Evolutionary conservation across 2,888 invertebrate species (phyloP).

Genomic region (Eudemis profundana): DNA sequence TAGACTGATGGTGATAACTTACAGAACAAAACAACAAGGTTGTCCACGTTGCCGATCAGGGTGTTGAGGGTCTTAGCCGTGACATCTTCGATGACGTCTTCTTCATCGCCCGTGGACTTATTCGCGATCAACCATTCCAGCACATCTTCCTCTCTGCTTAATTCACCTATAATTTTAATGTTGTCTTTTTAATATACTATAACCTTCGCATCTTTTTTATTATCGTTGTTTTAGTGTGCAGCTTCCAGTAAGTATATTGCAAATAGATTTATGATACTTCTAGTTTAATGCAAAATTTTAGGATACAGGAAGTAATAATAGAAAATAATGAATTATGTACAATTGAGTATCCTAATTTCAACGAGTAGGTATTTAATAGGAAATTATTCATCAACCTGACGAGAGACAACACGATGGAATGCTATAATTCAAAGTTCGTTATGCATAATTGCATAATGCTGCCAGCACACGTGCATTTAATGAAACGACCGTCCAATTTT

Average conservation of each 20-base stretch:
- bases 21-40: slow-evolving; percentile 97
- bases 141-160: slow-evolving; percentile 96
- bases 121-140: slow-evolving; percentile 97
- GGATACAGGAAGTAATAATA: not conserved
- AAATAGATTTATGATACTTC: not conserved
- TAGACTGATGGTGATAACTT: slow-evolving; percentile 74
- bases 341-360: no score
- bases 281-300: not conserved
- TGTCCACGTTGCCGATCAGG: slow-evolving; percentile 94
- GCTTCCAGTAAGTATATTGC: not conserved
- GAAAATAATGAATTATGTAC: no score
- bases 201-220: not conserved
- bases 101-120: slow-evolving; percentile 96
- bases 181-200: not conserved
- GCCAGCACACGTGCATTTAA: slow-evolving; percentile 23
- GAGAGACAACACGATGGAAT: slow-evolving; percentile 5
- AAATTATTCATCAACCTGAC: slow-evolving; percentile 4
- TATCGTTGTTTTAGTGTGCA: not conserved
- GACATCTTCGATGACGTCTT: slow-evolving; percentile 97
- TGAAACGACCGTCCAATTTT: slow-evolving; percentile 57
- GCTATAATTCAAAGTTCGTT: slow-evolving; percentile 17
- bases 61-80: slow-evolving; percentile 95
- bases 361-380: not conserved
- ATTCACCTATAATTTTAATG: slow-evolving; percentile 86
- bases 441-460: slow-evolving; percentile 10